A percentile compares a stretch with the other conserved stretches of the same genome.
phyloP scores from a whole-genome alignment of 2,797 vertebrate genomes.

The Myotis planiceps region DNA sequence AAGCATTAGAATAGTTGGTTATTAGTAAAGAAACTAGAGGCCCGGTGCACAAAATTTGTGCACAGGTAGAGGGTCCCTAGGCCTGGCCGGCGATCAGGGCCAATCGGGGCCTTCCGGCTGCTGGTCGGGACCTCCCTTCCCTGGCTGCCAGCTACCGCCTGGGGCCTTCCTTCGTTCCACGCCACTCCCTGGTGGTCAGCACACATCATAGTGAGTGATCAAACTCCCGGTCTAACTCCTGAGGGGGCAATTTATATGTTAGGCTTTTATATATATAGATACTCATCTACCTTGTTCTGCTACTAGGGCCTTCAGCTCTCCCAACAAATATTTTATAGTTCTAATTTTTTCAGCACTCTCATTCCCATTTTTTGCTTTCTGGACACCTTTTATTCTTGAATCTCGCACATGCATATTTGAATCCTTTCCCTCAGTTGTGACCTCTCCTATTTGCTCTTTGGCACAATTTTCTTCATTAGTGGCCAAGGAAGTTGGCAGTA shows the following conservation, averaged over 20 bases:
- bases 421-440: slow-evolving; percentile 75
- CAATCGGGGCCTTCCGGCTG: too few relatives aligned
- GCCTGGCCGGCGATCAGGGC: too few relatives aligned
- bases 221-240: too few relatives aligned
- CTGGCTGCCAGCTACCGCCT: too few relatives aligned
- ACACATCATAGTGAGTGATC: too few relatives aligned
- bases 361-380: slow-evolving; percentile 77
- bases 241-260: too few relatives aligned
- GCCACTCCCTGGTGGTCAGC: too few relatives aligned
- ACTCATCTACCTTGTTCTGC: slow-evolving; percentile 84
- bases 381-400: slow-evolving; percentile 73
- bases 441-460: slow-evolving; percentile 73
- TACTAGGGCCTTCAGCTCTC: slow-evolving; percentile 90
- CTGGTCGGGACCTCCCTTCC: too few relatives aligned
- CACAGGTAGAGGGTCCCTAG: too few relatives aligned
- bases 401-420: slow-evolving; percentile 74
- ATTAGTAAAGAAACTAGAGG: slow-evolving; percentile 25
- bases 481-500: slow-evolving; percentile 16
- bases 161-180: too few relatives aligned
- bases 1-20: background rate
- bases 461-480: slow-evolving; percentile 61
- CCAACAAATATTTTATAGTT: slow-evolving; percentile 89
- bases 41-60: too few relatives aligned
- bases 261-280: background rate
- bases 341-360: slow-evolving; percentile 83